Percentiles rank a stretch among this genome's conserved stretches.
Evolutionary conservation across 2,797 vertebrate genomes (phyloP).

Genomic region (Halcyon leucocephala): DNA sequence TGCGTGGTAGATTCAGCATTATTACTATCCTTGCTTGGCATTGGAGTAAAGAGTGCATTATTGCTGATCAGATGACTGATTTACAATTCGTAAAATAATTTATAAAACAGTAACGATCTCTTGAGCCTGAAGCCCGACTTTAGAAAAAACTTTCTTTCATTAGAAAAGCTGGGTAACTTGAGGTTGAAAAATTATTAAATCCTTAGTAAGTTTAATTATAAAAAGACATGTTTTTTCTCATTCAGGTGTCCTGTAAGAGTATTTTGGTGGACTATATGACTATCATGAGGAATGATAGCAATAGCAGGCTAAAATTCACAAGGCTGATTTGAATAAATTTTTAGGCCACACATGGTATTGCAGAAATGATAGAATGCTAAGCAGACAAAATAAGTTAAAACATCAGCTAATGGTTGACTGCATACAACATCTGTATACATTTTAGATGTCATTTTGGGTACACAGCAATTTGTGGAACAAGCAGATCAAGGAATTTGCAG

Average conservation of each 20-base stretch:
- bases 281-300: not conserved
- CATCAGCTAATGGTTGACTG: not conserved
- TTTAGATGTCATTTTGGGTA: constrained; percentile 15
- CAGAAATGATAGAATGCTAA: not conserved
- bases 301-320: not conserved
- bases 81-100: constrained; percentile 21
- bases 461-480: constrained; percentile 35
- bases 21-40: not conserved
- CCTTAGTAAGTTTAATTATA: not conserved
- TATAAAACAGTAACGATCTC: not conserved
- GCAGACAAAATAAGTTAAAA: constrained; percentile 17
- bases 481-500: constrained; percentile 4
- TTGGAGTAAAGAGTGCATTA: not conserved
- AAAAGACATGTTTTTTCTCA: not conserved
- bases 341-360: not conserved
- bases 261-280: not conserved
- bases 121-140: not conserved
- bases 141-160: not conserved
- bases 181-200: not conserved
- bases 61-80: constrained; percentile 2
- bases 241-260: not conserved
- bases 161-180: not conserved
- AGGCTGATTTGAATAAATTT: not conserved
- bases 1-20: not conserved
- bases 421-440: not conserved